These are phyloP conservation scores for Ormyrus pomaceus DNA, from an alignment of 2,888 invertebrate species.

Conservation along the genomic window DNA sequence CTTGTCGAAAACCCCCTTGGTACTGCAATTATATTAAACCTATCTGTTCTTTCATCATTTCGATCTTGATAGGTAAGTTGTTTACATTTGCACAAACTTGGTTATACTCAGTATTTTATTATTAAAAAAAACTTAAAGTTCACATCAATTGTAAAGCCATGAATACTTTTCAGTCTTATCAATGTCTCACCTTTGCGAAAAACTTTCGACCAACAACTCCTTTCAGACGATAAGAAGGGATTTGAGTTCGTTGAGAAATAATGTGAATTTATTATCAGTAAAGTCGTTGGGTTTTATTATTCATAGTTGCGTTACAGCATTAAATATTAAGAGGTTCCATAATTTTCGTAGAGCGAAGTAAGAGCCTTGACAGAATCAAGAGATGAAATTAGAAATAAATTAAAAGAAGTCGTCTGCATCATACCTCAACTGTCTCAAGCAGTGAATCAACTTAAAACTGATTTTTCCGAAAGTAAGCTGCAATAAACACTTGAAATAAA, in stretches of 20 bases:
- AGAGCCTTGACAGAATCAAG: constrained; percentile 66
- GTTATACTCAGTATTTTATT: too few species aligned
- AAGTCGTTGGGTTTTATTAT: constrained; percentile 22
- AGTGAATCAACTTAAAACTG: constrained; percentile 65
- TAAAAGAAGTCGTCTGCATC: constrained; percentile 66
- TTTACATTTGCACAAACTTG: background rate
- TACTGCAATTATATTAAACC: constrained; percentile 66
- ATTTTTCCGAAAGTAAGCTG: constrained; percentile 69
- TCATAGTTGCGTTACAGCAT: constrained; percentile 2
- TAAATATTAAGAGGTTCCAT: constrained; percentile 13
- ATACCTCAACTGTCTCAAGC: constrained; percentile 71
- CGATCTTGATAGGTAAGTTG: constrained; percentile 67
- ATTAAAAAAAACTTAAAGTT: too few species aligned
- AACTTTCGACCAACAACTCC: constrained; percentile 67
- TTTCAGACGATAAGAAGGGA: constrained; percentile 68
- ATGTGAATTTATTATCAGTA: constrained; percentile 70
- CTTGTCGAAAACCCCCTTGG: constrained; percentile 62
- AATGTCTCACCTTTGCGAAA: constrained; percentile 69
- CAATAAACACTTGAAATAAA: background rate
- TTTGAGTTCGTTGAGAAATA: constrained; percentile 64
- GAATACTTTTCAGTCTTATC: constrained; percentile 67
- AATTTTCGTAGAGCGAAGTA: constrained; percentile 65
- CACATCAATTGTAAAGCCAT: background rate
- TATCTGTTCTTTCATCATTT: constrained; percentile 67
- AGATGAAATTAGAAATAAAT: constrained; percentile 65